Evolutionary conservation across 1,140 invertebrate species (phyloP).

Genomic region (Listronotus bonariensis): DNA sequence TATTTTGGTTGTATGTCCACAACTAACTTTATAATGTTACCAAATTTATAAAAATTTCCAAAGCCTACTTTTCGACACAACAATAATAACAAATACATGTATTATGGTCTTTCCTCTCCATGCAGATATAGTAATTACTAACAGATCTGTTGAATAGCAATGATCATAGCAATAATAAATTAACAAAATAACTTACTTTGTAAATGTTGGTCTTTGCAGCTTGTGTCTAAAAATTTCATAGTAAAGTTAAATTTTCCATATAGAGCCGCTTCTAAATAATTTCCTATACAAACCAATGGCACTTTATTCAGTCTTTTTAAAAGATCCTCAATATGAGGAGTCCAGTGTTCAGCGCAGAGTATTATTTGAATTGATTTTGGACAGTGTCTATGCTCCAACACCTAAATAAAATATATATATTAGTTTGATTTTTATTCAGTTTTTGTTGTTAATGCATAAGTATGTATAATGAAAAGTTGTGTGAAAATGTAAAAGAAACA

Average conservation of each 20-base stretch:
- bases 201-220: slow-evolving; percentile 30
- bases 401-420: slow-evolving; percentile 10
- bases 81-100: too few relatives aligned
- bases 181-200: slow-evolving; percentile 28
- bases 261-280: slow-evolving; percentile 47
- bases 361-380: slow-evolving; percentile 45
- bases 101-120: too few relatives aligned
- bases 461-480: too few relatives aligned
- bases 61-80: too few relatives aligned
- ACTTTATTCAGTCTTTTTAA: slow-evolving; percentile 37
- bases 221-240: slow-evolving; percentile 38
- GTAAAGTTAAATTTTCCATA: slow-evolving; percentile 46
- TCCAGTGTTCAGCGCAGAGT: slow-evolving; percentile 45
- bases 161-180: too few relatives aligned
- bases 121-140: too few relatives aligned
- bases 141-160: too few relatives aligned
- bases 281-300: slow-evolving; percentile 47
- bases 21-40: too few relatives aligned
- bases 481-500: too few relatives aligned
- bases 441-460: too few relatives aligned
- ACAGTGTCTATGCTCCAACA: slow-evolving; percentile 27
- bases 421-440: background rate
- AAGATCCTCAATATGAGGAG: slow-evolving; percentile 40
- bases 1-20: too few relatives aligned
- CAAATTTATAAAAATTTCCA: too few relatives aligned